Percentiles rank a stretch among this genome's conserved stretches.
phyloP scores from a whole-genome alignment of 2,113 vertebrate genomes.

The Thryonomys swinderianus region DNA sequence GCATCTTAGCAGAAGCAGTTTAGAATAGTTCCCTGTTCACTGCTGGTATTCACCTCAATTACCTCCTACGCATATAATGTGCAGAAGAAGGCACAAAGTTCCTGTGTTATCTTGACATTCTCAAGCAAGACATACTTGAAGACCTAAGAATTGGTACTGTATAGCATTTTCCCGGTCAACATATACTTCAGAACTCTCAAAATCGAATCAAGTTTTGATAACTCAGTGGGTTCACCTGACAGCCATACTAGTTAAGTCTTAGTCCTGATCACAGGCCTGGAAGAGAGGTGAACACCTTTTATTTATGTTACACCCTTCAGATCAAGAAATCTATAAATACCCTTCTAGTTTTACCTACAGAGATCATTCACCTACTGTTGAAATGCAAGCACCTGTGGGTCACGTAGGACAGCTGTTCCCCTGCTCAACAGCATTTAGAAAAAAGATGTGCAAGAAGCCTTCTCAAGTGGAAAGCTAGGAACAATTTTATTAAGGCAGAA shows the following conservation, averaged over 20 bases:
- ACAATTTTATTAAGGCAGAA: background rate
- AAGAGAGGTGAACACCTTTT: background rate
- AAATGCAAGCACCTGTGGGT: background rate
- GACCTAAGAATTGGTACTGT: background rate
- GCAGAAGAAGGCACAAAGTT: background rate
- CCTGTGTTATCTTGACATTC: background rate
- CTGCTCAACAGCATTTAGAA: background rate
- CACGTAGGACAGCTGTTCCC: background rate
- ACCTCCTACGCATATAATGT: background rate
- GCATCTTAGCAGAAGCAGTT: background rate
- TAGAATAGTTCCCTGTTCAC: background rate
- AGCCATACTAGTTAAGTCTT: background rate
- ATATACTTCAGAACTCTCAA: background rate
- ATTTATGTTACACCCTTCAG: background rate
- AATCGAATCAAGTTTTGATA: background rate
- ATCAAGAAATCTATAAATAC: background rate
- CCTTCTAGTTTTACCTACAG: background rate
- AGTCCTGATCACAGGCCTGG: background rate
- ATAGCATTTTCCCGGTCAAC: background rate
- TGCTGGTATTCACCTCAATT: background rate
- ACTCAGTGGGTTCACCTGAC: background rate
- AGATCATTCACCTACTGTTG: background rate
- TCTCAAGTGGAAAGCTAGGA: slow-evolving; percentile 15
- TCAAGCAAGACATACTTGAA: background rate
- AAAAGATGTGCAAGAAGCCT: background rate